phyloP scores from a whole-genome alignment of 2,113 vertebrate species.

The Nymphicus hollandicus region DNA sequence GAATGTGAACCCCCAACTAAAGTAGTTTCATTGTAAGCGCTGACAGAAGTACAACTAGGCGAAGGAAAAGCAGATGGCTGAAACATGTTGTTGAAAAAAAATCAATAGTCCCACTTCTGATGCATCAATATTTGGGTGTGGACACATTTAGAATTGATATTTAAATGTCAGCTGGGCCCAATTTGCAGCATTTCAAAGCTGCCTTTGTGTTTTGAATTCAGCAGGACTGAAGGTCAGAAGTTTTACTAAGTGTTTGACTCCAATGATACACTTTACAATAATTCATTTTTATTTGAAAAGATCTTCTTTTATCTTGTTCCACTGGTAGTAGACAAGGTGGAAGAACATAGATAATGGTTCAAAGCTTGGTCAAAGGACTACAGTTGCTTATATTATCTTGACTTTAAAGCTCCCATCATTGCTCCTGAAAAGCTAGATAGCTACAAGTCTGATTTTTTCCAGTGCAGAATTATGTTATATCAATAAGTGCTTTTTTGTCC shows the following conservation, averaged over 20 bases:
- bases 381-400: not conserved
- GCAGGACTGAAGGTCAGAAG: constrained; percentile 31
- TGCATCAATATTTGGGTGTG: constrained; percentile 54
- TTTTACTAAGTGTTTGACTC: constrained; percentile 19
- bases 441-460: not conserved
- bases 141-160: constrained; percentile 42
- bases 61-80: constrained; percentile 47
- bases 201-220: constrained; percentile 26
- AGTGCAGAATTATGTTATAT: not conserved
- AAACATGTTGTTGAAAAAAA: constrained; percentile 30
- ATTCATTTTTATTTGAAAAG: not conserved
- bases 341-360: not conserved
- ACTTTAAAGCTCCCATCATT: not conserved
- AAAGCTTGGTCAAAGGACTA: not conserved
- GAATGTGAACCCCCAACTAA: not conserved
- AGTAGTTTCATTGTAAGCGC: not conserved
- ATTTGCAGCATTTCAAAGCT: constrained; percentile 52
- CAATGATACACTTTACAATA: not conserved
- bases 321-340: not conserved
- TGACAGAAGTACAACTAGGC: not conserved
- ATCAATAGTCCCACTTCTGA: constrained; percentile 55
- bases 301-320: not conserved
- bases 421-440: not conserved
- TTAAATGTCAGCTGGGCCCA: constrained; percentile 60
- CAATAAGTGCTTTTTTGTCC: not conserved